A percentile compares a stretch with the other conserved stretches of the same genome.
These are phyloP conservation scores for Pinna nobilis DNA, from an alignment of 1,140 invertebrate genomes.

Conservation along the genomic window DNA sequence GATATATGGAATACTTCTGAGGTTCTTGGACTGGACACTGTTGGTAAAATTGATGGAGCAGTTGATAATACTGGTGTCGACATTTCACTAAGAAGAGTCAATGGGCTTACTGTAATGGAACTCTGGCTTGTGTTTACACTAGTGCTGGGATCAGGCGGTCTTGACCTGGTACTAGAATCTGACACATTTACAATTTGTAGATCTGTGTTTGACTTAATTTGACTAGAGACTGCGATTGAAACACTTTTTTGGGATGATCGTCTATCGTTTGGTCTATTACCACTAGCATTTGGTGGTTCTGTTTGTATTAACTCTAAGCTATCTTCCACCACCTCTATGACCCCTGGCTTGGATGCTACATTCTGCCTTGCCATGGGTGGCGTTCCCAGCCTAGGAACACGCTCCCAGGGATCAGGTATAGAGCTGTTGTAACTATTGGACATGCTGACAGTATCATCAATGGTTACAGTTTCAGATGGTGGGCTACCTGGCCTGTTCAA, in stretches of 20 bases:
- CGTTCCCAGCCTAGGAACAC: constrained; percentile 32
- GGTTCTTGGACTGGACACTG: too few relatives aligned
- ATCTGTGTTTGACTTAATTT: constrained; percentile 25
- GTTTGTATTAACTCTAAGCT: constrained; percentile 40
- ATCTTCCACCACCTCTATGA: constrained; percentile 42
- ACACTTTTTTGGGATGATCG: constrained; percentile 27
- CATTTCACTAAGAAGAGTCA: constrained; percentile 31
- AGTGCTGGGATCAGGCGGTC: not conserved
- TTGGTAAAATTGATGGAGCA: too few relatives aligned
- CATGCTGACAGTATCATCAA: constrained; percentile 39
- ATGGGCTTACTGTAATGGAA: constrained; percentile 44
- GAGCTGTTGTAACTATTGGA: constrained; percentile 29
- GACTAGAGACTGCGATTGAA: constrained; percentile 35
- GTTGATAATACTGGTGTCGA: too few relatives aligned
- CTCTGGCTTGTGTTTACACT: constrained; percentile 23
- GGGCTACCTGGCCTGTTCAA: constrained; percentile 32
- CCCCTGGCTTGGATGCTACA: constrained; percentile 22
- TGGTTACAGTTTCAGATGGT: constrained; percentile 13
- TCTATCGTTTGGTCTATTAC: constrained; percentile 1
- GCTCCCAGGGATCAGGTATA: constrained; percentile 35
- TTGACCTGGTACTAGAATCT: not conserved
- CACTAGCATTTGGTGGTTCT: constrained; percentile 27
- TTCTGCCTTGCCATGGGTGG: constrained; percentile 1
- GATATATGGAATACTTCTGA: too few relatives aligned
- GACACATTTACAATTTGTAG: constrained; percentile 39